Base-by-base conservation (phyloP, 2,797 vertebrate species). In the Mus spretus region DNA sequence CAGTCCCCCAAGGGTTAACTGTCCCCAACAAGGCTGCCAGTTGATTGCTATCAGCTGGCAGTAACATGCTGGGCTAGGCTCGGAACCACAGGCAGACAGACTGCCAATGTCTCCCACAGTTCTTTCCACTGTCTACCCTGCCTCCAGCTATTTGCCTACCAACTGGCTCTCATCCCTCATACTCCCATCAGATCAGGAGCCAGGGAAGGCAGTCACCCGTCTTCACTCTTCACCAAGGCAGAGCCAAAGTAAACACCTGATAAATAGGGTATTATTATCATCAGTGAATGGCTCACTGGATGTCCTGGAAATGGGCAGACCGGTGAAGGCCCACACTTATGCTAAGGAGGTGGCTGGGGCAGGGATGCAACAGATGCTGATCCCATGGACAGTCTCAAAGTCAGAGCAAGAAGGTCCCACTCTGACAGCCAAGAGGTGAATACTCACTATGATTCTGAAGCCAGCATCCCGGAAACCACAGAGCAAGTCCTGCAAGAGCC, bases 141-240 rank as follows among this genome's bases (percentile, higher is more conserved):
- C 61, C 86, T 37, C 59, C 11, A 72, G 92, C 61, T 82, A 19
- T 93, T 93, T 93, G 86, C 79, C 96, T 93, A 78, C 57, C 22
- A 65, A 6, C 11, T 34, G 2, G 26, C 78, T 59, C 37, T 85
- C 47, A 37, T 72, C 40, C 50, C n/a, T 31, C 44, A 74, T 70
- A 59, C 75, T 72, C 6, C 34, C 17, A 72, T 17, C 78, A 91
- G 65, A 85, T 24, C 72, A 20, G 26, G 28, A 89, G 80, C 47
- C 20, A 79, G 53, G 59, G 2, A 5, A 74, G 19, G 22, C 17
- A 34, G 55, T n/a, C 24, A 7, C 53, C 40, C 55, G 34, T 59
- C 77, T 50, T 77, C 44, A 70, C 84, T 91, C 90, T 85, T 72
- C 40, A 55, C 15, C 3, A 2, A 12, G 44, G 65, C 72, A 47